Evolutionary conservation across 2,888 invertebrate species (phyloP), one percentile per base, ranked within the genome.

Genomic region (Spodoptera exigua): DNA sequence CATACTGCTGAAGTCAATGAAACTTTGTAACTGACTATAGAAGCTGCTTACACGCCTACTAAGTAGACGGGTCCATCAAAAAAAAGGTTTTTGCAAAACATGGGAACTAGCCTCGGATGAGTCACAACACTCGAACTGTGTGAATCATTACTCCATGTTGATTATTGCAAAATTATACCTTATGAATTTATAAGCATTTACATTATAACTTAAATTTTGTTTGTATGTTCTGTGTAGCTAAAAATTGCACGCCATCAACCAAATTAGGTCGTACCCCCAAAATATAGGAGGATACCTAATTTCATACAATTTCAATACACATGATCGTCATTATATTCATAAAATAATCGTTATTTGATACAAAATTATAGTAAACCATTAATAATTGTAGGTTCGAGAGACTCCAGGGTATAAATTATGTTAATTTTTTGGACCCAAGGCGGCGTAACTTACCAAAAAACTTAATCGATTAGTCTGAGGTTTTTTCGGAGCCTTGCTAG

Each of bases 301-400:
- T 70, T 36, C 44, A 47, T 45, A 65, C 52, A 55, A 59, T 64
- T 59, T 55, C 27, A 35, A 40, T 41, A 59, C 37, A 59, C 37
- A 43, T 49, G 49, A 66, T 66, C 52, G 49, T 35, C 52, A 45
- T 35, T 71, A 49, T 53, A 45, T 53, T 71, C 66, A 49, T 65
- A 53, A 71, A 43, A 60, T 60, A 53, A 69, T 56, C 52, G 60
- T 56, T 69, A 46, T 60, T 66, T 56, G 44, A 36, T 49, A 39
- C 72, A 46, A 60, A 66, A 69, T 69, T 71, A 71, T 60, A 53
- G 60, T 9, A 5, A 49, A 71, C 71, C 55, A 44, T 46, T 41
- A 60, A 60, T 69, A 71, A 69, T 66, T 18, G 56, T 10, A 35
- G 59, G 67, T 56, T 48, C 36, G 34, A 17, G 0, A 18, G 35